Conservation (phyloP, 2,797 vertebrate species). For the Oreochromis mossambicus region DNA sequence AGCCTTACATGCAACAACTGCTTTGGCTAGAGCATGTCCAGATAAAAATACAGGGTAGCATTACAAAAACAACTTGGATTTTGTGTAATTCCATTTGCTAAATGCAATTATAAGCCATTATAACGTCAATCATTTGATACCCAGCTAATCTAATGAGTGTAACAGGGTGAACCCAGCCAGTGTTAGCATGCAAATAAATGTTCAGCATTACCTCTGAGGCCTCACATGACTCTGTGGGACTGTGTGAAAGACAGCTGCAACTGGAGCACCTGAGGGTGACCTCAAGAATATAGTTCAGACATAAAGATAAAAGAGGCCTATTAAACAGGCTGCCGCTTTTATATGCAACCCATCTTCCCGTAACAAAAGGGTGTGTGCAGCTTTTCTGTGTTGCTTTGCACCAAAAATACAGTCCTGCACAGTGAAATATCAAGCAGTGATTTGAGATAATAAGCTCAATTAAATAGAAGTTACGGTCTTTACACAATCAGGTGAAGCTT, state of each 20-base stretch:
- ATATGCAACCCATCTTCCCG: background rate
- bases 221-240: conserved; percentile 36
- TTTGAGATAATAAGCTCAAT: background rate
- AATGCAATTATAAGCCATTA: background rate
- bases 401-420: background rate
- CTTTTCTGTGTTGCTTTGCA: background rate
- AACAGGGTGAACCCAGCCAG: background rate
- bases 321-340: background rate
- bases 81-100: background rate
- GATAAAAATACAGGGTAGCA: background rate
- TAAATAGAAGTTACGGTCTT: background rate
- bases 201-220: background rate
- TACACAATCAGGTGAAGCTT: background rate
- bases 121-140: background rate
- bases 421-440: background rate
- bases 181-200: background rate
- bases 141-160: background rate
- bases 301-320: background rate
- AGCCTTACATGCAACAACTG: background rate
- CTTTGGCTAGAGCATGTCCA: background rate
- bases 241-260: conserved; percentile 4
- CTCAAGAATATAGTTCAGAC: background rate
- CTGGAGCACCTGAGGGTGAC: conserved; percentile 12
- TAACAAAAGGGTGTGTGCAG: background rate
- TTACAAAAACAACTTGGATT: background rate